A percentile compares a stretch with the other conserved stretches of the same genome.
These are phyloP conservation scores for Hylia prasina DNA, from an alignment of 2,113 vertebrate genomes.

Conservation along the genomic window DNA sequence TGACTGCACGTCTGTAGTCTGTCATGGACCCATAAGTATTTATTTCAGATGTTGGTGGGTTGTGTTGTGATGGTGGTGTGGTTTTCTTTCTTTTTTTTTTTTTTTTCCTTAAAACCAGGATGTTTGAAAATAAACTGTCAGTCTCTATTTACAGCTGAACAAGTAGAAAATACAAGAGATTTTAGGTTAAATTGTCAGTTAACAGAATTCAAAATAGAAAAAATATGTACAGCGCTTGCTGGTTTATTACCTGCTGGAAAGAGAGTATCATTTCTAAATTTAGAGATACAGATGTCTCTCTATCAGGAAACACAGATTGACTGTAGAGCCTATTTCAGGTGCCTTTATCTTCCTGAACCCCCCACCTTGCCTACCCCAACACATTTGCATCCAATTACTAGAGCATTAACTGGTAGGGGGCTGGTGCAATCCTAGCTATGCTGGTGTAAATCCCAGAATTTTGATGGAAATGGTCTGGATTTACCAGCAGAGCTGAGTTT, in stretches of 20 bases:
- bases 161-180: slow-evolving; percentile 73
- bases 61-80: background rate
- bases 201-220: slow-evolving; percentile 78
- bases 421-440: background rate
- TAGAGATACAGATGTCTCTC: slow-evolving; percentile 44
- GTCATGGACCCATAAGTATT: slow-evolving; percentile 92
- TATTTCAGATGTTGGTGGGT: slow-evolving; percentile 81
- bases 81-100: background rate
- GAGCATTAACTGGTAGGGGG: background rate
- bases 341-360: background rate
- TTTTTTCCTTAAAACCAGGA: slow-evolving; percentile 24
- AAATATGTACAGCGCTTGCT: slow-evolving; percentile 51
- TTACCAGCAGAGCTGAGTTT: background rate
- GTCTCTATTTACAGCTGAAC: slow-evolving; percentile 81
- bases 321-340: background rate
- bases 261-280: slow-evolving; percentile 36
- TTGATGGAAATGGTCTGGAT: background rate
- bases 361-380: background rate
- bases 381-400: background rate
- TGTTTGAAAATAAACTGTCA: slow-evolving; percentile 82
- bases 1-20: slow-evolving; percentile 81
- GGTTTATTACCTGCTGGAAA: slow-evolving; percentile 60
- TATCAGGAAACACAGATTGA: slow-evolving; percentile 4
- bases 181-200: slow-evolving; percentile 84
- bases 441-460: background rate